These are phyloP conservation scores for Chelonus formosanus DNA, from an alignment of 2,888 invertebrate genomes.

Conservation along the genomic window DNA sequence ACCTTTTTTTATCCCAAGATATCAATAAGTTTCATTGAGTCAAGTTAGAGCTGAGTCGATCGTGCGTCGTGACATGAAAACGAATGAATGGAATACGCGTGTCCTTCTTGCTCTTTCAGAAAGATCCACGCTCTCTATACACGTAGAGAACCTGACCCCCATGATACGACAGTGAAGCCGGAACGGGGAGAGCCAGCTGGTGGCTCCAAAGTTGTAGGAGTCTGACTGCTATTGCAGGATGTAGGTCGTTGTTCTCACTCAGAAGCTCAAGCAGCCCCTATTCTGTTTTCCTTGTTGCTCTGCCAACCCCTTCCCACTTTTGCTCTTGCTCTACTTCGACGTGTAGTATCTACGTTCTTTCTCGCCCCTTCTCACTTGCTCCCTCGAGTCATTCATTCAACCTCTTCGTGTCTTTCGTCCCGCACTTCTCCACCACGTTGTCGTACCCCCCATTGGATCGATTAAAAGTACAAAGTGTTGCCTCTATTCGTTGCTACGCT, in stretches of 20 bases:
- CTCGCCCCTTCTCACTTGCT: conserved; percentile 24
- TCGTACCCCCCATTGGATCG: conserved; percentile 55
- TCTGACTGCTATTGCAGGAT: conserved; percentile 56
- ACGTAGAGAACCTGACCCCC: conserved; percentile 41
- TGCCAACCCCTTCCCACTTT: conserved; percentile 11
- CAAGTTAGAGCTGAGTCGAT: background rate
- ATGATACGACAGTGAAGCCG: conserved; percentile 9
- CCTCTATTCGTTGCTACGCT: conserved; percentile 56
- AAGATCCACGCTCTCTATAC: conserved; percentile 57
- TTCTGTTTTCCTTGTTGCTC: conserved; percentile 27
- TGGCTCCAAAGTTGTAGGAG: conserved; percentile 60
- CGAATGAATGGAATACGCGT: conserved; percentile 52
- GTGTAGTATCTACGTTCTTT: conserved; percentile 24
- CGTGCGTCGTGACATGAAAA: conserved; percentile 32
- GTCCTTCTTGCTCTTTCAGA: conserved; percentile 55
- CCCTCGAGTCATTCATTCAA: conserved; percentile 32
- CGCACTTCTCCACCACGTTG: conserved; percentile 45
- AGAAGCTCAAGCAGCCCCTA: conserved; percentile 29
- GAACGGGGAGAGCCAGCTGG: conserved; percentile 57
- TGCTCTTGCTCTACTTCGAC: conserved; percentile 24
- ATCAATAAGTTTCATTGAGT: conserved; percentile 22
- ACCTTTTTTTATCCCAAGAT: background rate
- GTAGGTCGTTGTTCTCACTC: conserved; percentile 52
- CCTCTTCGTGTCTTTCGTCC: conserved; percentile 43
- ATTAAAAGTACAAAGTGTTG: conserved; percentile 63